Evolutionary conservation across 2,888 invertebrate genomes (phyloP).

Genomic region (Pomacea canaliculata): DNA sequence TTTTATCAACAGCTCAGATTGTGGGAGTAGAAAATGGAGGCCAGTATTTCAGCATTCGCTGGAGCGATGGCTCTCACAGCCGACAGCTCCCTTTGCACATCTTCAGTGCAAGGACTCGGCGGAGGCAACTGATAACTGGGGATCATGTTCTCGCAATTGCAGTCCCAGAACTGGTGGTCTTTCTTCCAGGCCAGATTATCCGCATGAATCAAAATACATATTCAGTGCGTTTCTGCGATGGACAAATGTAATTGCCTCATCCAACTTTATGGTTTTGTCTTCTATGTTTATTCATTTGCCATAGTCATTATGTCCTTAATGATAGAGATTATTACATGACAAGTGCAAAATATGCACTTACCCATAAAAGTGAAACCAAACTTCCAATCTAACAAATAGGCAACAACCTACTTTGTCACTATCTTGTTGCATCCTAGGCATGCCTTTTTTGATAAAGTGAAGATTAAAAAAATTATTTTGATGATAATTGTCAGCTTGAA

Average conservation of each 20-base stretch:
- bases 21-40: conserved; percentile 53
- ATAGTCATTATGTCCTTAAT: too few relatives aligned
- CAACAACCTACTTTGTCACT: neutral
- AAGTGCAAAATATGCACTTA: too few relatives aligned
- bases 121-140: conserved; percentile 44
- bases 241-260: conserved; percentile 26
- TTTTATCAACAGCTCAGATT: conserved; percentile 48
- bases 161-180: conserved; percentile 40
- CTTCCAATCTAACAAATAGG: neutral
- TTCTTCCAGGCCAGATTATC: conserved; percentile 54
- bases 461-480: too few relatives aligned
- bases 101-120: conserved; percentile 61
- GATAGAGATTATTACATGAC: too few relatives aligned
- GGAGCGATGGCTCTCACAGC: conserved; percentile 54
- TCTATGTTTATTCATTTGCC: neutral
- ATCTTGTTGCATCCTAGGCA: neutral
- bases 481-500: too few relatives aligned
- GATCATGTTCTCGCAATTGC: conserved; percentile 54
- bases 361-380: too few relatives aligned
- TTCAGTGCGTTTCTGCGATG: conserved; percentile 48
- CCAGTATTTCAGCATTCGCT: conserved; percentile 57
- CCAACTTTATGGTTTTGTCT: neutral
- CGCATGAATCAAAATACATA: conserved; percentile 24
- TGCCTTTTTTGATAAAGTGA: too few relatives aligned
- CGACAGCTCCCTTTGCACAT: conserved; percentile 58